These are phyloP conservation scores for Apus apus DNA, from an alignment of 2,113 vertebrate species.

Conservation along the genomic window DNA sequence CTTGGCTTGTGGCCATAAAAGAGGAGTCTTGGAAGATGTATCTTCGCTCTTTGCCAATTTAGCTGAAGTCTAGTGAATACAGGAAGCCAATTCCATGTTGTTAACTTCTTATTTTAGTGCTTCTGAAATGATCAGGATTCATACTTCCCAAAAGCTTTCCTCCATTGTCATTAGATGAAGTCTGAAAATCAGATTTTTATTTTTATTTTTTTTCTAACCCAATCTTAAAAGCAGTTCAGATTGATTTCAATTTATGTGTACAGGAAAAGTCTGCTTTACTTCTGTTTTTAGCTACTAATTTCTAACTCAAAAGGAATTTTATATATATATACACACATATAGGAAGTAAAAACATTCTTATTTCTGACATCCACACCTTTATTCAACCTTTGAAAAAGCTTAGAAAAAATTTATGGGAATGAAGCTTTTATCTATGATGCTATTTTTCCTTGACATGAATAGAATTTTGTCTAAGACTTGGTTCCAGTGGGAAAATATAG, in stretches of 20 bases:
- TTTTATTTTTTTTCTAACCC: not conserved
- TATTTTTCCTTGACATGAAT: not conserved
- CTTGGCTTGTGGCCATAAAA: not conserved
- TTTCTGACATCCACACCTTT: not conserved
- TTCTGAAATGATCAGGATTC: not conserved
- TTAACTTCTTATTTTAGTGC: not conserved
- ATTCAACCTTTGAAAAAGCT: not conserved
- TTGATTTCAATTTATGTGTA: not conserved
- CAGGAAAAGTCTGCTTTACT: not conserved
- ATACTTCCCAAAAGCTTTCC: not conserved
- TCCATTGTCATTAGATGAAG: not conserved
- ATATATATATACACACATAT: not conserved
- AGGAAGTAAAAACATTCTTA: not conserved
- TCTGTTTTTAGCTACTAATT: not conserved
- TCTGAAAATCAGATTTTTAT: not conserved
- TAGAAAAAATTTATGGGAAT: not conserved
- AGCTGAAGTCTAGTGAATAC: not conserved
- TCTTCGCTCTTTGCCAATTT: not conserved
- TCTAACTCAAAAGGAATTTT: not conserved
- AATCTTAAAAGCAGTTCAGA: not conserved
- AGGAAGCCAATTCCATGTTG: not conserved
- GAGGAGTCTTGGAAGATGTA: not conserved
- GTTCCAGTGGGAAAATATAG: not conserved
- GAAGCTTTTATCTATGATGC: not conserved
- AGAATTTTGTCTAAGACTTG: not conserved